Base-by-base conservation (phyloP, 2,888 invertebrate species). In the Cosmia trapezina region DNA sequence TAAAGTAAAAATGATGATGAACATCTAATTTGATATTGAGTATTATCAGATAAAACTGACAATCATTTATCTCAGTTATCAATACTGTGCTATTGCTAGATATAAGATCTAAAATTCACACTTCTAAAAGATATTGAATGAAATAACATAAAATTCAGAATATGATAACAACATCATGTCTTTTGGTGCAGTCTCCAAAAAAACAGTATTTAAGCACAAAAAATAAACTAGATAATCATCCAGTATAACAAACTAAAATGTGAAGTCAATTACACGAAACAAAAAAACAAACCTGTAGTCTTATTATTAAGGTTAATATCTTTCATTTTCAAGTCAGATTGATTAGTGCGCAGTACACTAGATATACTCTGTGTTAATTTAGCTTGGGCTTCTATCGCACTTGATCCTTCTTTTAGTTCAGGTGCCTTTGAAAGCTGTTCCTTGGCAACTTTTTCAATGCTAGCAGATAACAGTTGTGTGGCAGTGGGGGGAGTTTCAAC, bases 361-460 rank as follows among this genome's bases (percentile, higher is more conserved):
- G 92, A 93, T 90, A 96, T 91, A 84, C 95, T 94, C 83, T 95
- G 95, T 79, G 95, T 94, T 83, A 96, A 89, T 90, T 96, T 96
- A 53, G 91, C 94, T 90, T 96, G 96, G 37, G 96, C 95, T 90
- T 95, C 93, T 86, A 91, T 95, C 69, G 94, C 94, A 90, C 93
- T 93, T 49, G 92, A 92, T 33, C 88, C 86, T 88, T 92, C 93
- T 85, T 88, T 93, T 66, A 85, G 85, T 83, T 93, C 92, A 69
- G 85, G 43, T 81, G 73, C 74, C 69, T 81, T 85, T 64, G 85
- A 28, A 53, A 88, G 84, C 61, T 91, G 89, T 66, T 95, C 95
- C 82, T 94, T 94, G 9, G 93, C 94, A 87, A 94, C 84, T 84
- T 95, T 95, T 77, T 96, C 96, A 82, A 95, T 94, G 84, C 95